Conservation (phyloP, 2,113 vertebrate genomes). For the Hydrolagus affinis region DNA sequence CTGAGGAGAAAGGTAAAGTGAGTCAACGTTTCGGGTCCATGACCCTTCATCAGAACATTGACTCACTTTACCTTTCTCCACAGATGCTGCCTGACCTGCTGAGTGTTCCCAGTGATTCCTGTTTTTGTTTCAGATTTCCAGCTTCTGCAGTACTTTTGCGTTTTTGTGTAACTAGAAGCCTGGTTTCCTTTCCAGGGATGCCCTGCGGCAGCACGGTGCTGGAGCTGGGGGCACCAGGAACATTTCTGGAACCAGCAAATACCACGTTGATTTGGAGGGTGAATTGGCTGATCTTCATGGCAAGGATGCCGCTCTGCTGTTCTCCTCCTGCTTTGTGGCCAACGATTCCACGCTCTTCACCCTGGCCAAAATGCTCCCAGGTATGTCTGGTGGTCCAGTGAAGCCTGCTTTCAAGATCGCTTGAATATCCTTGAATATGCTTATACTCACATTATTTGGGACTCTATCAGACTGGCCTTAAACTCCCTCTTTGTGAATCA, state of each 20-base stretch:
- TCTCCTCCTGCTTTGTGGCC: constrained; percentile 93
- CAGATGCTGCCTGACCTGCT: no score
- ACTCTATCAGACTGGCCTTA: no score
- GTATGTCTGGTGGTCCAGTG: constrained; percentile 48
- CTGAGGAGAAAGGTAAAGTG: no score
- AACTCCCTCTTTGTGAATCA: no score
- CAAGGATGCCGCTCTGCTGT: constrained; percentile 84
- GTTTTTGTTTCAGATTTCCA: no score
- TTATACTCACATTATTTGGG: no score
- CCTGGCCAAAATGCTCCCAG: constrained; percentile 86
- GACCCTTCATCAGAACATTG: no score
- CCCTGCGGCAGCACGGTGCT: constrained; percentile 79
- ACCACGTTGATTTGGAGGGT: constrained; percentile 84
- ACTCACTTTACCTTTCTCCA: no score
- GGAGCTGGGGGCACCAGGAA: constrained; percentile 93
- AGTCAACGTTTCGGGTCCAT: no score
- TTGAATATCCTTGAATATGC: no score
- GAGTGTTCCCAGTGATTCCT: no score
- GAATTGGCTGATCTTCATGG: constrained; percentile 88
- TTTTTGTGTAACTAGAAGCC: not conserved
- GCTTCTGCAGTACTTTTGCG: not conserved
- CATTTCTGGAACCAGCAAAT: constrained; percentile 94
- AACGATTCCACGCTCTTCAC: constrained; percentile 97
- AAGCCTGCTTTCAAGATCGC: no score
- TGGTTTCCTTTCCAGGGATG: constrained; percentile 59